Evolutionary conservation across 2,113 vertebrate genomes (phyloP), one percentile per base, ranked within the genome.

Genomic region (Pseudonaja textilis): DNA sequence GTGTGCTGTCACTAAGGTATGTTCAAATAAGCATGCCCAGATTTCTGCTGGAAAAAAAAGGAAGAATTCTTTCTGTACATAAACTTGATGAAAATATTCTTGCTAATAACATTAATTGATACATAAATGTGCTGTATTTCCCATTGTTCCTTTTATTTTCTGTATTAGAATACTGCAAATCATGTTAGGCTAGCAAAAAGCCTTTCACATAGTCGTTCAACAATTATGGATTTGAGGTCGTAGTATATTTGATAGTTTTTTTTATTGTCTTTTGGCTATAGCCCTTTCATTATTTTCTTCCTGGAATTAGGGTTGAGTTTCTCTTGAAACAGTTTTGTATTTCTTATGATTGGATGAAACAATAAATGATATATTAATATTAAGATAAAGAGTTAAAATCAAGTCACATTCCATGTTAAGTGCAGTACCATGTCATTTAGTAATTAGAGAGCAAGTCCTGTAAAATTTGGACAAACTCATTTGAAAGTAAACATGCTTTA

Each of bases 151-250:
- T 81, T 61, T 85, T 55, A 39, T 39, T 22, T 57, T 81, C 64
- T 55, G 50, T 54, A 25, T 55, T 39, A 91, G 85, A 34, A n/a
- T 59, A 86, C 3, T 26, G 42, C 47, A 26, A 7, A 54, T 8
- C 18, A 6, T 54, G n/a, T 92, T 91, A 52, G 87, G 81, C 74
- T 90, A 50, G 88, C 87, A 92, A 6, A 92, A 89, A 81, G 18
- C 42, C 34, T 89, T 50, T 14, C 47, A 87, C 5, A 26, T 52
- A 57, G 16, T 89, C 18, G 14, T 64, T 61, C 45, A 89, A 42
- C 42, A 89, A 42, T 18, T 50, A 3, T 59, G 74, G 90, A 57
- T 69, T 56, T 57, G 14, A 74, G 6, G 34, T 54, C 7, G 29
- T 26, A 61, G 69, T 39, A 50, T 61, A 34, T 0, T 0, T 5